Percentiles rank a stretch among this genome's conserved stretches.
These are phyloP conservation scores for Leptinotarsa haldemani DNA, from an alignment of 2,888 invertebrate genomes.

Conservation along the genomic window DNA sequence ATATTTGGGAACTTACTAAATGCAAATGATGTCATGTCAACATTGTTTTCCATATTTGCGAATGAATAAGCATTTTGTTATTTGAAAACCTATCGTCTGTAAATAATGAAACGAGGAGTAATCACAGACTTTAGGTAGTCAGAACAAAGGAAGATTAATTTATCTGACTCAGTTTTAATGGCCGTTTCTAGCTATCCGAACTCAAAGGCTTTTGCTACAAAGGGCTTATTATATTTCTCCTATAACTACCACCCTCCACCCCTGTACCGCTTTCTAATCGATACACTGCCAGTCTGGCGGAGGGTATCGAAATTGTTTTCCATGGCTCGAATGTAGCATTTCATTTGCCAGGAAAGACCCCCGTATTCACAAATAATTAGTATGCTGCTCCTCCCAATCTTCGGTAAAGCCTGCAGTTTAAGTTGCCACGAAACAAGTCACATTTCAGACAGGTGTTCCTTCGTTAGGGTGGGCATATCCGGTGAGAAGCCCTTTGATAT, in stretches of 20 bases:
- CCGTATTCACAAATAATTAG: background rate
- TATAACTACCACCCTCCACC: background rate
- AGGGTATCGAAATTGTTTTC: background rate
- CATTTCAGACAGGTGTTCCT: constrained; percentile 6
- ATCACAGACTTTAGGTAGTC: background rate
- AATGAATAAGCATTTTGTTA: background rate
- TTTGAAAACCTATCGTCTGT: background rate
- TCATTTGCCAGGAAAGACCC: background rate
- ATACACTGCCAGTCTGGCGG: background rate
- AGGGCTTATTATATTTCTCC: background rate
- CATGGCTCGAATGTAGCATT: background rate
- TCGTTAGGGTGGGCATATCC: background rate
- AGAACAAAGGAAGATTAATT: background rate
- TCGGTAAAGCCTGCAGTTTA: background rate
- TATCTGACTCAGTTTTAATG: background rate
- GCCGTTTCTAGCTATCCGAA: background rate
- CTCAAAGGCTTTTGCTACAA: background rate
- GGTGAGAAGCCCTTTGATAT: constrained; percentile 6
- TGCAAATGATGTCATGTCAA: background rate
- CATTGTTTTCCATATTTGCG: background rate
- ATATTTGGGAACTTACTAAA: background rate
- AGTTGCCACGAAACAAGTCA: background rate
- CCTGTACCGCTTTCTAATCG: background rate
- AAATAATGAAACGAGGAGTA: background rate
- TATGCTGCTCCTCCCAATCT: background rate